phyloP scores from a whole-genome alignment of 2,113 vertebrate species.

The Gymnorhina tibicen region DNA sequence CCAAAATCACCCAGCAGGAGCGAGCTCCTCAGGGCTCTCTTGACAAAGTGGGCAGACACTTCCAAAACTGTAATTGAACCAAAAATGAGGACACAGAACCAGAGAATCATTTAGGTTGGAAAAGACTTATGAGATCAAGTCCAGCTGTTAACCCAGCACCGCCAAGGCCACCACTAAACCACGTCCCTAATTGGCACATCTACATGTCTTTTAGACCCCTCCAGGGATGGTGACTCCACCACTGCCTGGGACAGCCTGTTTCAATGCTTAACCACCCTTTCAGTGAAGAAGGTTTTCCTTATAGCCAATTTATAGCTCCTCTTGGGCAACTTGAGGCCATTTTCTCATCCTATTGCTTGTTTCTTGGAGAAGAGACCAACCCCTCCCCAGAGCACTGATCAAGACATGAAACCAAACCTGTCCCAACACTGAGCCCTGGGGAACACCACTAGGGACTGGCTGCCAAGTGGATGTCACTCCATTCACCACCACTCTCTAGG shows the following conservation, averaged over 20 bases:
- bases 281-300: neutral
- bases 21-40: rapidly evolving
- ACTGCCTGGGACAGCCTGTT: neutral
- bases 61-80: neutral
- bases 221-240: neutral
- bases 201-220: neutral
- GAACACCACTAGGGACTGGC: neutral
- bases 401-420: neutral
- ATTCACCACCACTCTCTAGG: neutral
- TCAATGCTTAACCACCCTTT: neutral
- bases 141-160: neutral
- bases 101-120: neutral
- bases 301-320: neutral
- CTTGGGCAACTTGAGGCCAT: rapidly evolving
- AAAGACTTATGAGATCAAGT: neutral
- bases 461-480: neutral
- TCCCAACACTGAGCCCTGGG: too few species aligned
- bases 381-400: neutral
- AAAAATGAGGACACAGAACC: neutral
- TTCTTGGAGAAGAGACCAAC: neutral
- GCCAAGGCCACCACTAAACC: neutral
- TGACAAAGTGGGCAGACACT: neutral
- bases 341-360: neutral
- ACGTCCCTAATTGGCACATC: rapidly evolving
- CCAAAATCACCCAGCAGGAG: neutral